Conservation (phyloP, 2,113 vertebrate species). For the Synodontis membranacea region DNA sequence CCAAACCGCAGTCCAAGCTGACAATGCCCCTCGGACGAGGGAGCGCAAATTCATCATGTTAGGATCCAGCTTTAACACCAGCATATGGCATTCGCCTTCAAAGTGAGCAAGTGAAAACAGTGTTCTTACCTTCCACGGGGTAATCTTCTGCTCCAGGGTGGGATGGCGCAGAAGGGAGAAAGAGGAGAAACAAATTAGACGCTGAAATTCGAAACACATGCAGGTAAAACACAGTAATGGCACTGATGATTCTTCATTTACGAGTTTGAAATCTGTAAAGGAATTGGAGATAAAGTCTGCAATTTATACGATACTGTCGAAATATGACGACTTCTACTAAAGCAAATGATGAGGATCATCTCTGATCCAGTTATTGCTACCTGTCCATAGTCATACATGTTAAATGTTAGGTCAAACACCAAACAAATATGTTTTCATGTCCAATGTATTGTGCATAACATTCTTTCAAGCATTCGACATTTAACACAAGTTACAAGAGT, state of each 20-base stretch:
- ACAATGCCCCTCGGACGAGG: slow-evolving; percentile 67
- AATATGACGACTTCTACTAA: neutral
- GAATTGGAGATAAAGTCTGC: neutral
- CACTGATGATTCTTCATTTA: neutral
- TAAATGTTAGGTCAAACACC: neutral
- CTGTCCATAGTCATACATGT: neutral
- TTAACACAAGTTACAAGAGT: neutral
- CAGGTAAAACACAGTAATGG: neutral
- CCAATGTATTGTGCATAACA: neutral
- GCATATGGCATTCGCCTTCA: slow-evolving; percentile 48
- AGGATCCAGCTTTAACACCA: slow-evolving; percentile 50
- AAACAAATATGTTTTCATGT: too few species aligned
- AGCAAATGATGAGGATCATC: neutral
- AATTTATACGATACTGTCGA: neutral
- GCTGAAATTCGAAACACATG: neutral
- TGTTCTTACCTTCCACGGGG: slow-evolving; percentile 74
- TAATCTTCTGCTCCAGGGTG: slow-evolving; percentile 69
- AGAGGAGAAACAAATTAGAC: slow-evolving; percentile 25
- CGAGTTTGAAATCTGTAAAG: neutral
- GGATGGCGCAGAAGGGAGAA: neutral
- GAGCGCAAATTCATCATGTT: slow-evolving; percentile 57
- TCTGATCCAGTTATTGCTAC: neutral
- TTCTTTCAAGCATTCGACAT: neutral
- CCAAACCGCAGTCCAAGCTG: slow-evolving; percentile 78
- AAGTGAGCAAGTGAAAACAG: slow-evolving; percentile 44